Evolutionary conservation across 2,888 invertebrate genomes (phyloP).

Genomic region (Oxytorus armatus): DNA sequence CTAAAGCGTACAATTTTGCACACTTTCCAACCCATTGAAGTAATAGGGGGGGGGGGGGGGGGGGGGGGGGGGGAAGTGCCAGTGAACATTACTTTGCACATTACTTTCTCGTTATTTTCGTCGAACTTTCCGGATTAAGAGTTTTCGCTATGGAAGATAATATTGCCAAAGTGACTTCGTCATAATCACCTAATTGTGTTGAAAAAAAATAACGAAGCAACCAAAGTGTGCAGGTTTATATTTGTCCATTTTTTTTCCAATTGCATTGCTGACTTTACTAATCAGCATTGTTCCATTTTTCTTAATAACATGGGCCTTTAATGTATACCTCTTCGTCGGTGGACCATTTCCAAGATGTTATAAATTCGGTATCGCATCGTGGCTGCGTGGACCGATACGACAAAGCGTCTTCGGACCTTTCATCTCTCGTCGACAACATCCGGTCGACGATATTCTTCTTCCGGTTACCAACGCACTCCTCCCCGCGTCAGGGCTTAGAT

Average conservation of each 20-base stretch:
- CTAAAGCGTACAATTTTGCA: no score
- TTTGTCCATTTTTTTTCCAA: not conserved
- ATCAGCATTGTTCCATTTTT: not conserved
- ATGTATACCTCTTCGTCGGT: conserved; percentile 12
- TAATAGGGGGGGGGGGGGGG: no score
- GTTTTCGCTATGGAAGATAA: no score
- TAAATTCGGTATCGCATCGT: conserved; percentile 20
- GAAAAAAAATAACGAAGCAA: not conserved
- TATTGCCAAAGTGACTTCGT: no score
- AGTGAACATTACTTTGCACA: no score
- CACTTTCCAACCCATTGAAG: no score
- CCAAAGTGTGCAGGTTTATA: no score
- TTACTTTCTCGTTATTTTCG: no score
- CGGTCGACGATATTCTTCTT: conserved; percentile 8
- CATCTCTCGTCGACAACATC: conserved; percentile 14
- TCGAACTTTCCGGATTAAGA: no score
- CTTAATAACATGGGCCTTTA: not conserved
- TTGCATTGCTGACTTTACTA: not conserved
- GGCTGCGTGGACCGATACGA: not conserved
- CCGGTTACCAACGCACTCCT: not conserved
- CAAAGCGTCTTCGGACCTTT: not conserved
- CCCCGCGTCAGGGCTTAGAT: not conserved
- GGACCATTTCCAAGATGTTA: conserved; percentile 42
- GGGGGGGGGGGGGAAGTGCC: no score
- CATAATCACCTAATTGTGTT: not conserved